Conservation (phyloP, 2,797 vertebrate species). For the Mionectes olivaceus region DNA sequence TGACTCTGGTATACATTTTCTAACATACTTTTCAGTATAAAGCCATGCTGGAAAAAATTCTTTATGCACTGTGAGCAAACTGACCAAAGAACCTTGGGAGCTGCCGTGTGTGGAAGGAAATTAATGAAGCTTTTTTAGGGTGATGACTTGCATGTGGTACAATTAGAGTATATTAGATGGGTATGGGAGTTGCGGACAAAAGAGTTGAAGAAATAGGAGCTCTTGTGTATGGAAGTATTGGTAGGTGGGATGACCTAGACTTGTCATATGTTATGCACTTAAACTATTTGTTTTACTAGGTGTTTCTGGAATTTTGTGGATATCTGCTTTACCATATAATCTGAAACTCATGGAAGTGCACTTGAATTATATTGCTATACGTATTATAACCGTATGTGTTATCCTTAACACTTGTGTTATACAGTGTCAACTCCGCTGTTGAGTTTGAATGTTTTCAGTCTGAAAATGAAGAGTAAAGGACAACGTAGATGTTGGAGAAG, state of each 20-base stretch:
- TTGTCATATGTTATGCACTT: not conserved
- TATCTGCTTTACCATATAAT: not conserved
- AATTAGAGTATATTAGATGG: not conserved
- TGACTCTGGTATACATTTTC: not conserved
- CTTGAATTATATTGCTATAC: not conserved
- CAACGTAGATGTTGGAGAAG: not conserved
- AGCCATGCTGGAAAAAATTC: not conserved
- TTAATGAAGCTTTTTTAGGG: not conserved
- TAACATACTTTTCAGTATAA: not conserved
- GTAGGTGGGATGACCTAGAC: not conserved
- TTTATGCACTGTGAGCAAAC: not conserved
- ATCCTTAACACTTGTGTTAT: not conserved
- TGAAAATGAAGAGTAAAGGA: not conserved
- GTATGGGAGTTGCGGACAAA: not conserved
- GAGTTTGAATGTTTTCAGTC: not conserved
- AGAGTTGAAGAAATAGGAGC: not conserved
- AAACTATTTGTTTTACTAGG: not conserved
- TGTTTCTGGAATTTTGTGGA: not conserved
- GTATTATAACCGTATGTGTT: not conserved
- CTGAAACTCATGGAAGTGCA: not conserved
- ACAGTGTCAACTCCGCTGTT: not conserved
- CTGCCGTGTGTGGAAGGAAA: not conserved
- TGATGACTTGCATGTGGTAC: not conserved
- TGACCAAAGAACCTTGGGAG: not conserved
- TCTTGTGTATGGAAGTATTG: not conserved